Evolutionary conservation across 1,140 invertebrate genomes (phyloP), one percentile per base, ranked within the genome.

Genomic region (Tetramorium alpestre): DNA sequence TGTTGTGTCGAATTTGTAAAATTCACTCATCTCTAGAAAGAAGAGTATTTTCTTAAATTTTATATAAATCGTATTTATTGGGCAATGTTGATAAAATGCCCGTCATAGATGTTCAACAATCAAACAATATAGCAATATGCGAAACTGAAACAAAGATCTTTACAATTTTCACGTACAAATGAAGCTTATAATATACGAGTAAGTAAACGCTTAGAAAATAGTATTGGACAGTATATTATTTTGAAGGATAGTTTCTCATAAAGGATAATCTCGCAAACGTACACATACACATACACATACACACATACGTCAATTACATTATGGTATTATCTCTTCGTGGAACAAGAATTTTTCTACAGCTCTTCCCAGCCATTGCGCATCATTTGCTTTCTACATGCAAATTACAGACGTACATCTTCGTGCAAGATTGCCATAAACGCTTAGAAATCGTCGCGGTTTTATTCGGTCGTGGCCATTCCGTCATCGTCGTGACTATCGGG

Each of bases 401-500:
- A 77, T 77, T 58, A 33, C 25, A 47, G 58, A 58, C 38, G 58
- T 69, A 44, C 22, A 13, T 67, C 64, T 58, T 75, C n/a, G 33
- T 41, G 65, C 77, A 41, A 41, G 49, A 70, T 81, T 18, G 8
- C 47, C 22, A 54, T 81, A 81, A 81, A 70, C 47, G 77, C 47
- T 69, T 54, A 51, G 62, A 69, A 69, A 80, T 69, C 33, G 28
- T 65, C 76, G 64, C 77, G 13, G 62, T 69, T 49, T 65, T 38
- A 69, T 67, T 54, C 77, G 47, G 49, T 87, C 85, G 75, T 28
- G 80, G 72, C 84, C 72, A 38, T 64, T 33, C n/a, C 44, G 47
- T 77, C 81, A 38, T 75, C 81, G 70, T 87, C 80, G 88, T 77
- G 88, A 85, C 85, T 85, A 62, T 54, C 60, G 44, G 78, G 73